Evolutionary conservation across 2,797 vertebrate genomes (phyloP), one percentile per base, ranked within the genome.

Genomic region (Pterois miles): DNA sequence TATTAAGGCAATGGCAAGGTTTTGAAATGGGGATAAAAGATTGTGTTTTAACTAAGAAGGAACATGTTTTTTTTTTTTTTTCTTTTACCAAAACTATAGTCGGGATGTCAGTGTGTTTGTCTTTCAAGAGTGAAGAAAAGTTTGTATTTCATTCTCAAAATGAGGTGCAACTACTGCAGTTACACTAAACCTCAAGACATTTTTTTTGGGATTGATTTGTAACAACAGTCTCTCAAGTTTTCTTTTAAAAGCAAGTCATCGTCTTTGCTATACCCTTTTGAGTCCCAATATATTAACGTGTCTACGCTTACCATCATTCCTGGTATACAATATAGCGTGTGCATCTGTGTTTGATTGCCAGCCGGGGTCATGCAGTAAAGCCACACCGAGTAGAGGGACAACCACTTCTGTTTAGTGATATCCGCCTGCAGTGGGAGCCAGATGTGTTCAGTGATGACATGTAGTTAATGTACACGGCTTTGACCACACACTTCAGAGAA

Each of bases 361-460:
- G 65, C 69, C 31, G 27, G 68, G 78, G 78, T 83, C 76, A 58
- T 62, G 12, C 74, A 83, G 64, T 54, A 74, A 83, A 78, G 73
- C 80, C 76, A 74, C 86, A 80, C 31, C 65, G 25, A 73, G 57
- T 76, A 75, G 40, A 87, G 74, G 75, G 73, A 86, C 88, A 90
- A 65, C 48, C 90, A 82, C 88, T 89, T 93, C 80, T 91, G 90
- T 92, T 93, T 89, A 90, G 73, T 76, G 86, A 87, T 82, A 92
- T 91, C 90, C 70, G 65, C 74, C 80, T 87, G 75, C 76, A 88
- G 82, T 90, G 87, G 87, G 68, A 89, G 76, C 85, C 92, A 93
- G 86, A 94, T 95, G 92, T 90, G 84, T 73, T 80, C 68, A 81
- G 69, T 71, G 88, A 83, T 90, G 88, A 91, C 86, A 90, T 88